Conservation (phyloP, 1,140 invertebrate species). For the Vanessa tameamea region DNA sequence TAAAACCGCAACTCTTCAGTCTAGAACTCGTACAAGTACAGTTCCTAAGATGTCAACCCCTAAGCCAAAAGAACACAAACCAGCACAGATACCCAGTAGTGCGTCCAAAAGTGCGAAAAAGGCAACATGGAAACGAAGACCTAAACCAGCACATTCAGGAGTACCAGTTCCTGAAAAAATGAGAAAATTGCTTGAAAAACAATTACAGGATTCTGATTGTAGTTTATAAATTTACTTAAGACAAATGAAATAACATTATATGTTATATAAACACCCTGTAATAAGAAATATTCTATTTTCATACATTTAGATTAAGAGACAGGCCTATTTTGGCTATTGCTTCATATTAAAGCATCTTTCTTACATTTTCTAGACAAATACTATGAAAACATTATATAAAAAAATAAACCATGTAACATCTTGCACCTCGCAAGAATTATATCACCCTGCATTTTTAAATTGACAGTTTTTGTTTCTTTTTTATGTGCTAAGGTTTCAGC, state of each 20-base stretch:
- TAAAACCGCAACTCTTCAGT: slow-evolving; percentile 37
- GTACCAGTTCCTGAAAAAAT: slow-evolving; percentile 73
- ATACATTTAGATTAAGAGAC: no score
- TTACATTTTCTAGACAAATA: background rate
- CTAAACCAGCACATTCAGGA: slow-evolving; percentile 69
- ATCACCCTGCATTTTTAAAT: background rate
- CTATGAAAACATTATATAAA: background rate
- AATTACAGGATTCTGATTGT: slow-evolving; percentile 49
- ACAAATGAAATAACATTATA: background rate
- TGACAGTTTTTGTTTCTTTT: background rate
- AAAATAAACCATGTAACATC: background rate
- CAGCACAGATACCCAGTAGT: slow-evolving; percentile 45
- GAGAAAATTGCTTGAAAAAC: slow-evolving; percentile 57
- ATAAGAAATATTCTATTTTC: background rate
- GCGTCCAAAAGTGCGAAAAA: slow-evolving; percentile 64
- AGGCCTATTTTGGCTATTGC: no score
- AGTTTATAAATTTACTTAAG: slow-evolving; percentile 29
- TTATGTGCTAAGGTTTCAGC: no score
- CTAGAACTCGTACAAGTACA: slow-evolving; percentile 54
- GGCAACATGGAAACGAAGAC: slow-evolving; percentile 57
- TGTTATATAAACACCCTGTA: background rate
- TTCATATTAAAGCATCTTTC: no score
- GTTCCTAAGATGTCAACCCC: slow-evolving; percentile 55
- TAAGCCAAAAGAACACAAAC: slow-evolving; percentile 59
- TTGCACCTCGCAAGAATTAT: background rate